Conservation (phyloP, 1,140 invertebrate genomes). For the Tetragnatha versicolor region DNA sequence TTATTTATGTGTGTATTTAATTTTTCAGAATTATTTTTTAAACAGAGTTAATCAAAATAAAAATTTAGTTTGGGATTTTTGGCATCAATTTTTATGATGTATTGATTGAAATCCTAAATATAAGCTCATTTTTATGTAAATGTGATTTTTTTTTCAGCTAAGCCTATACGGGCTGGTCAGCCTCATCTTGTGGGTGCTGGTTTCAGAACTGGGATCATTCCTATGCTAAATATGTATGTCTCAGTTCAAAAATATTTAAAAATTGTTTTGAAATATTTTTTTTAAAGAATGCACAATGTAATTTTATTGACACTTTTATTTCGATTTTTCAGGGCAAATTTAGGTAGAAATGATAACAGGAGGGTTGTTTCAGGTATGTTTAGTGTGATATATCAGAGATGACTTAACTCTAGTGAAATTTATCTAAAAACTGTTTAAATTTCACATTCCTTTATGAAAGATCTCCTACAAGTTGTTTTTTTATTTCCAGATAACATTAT, state of each 20-base stretch:
- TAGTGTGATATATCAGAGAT: no score
- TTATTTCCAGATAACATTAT: conserved; percentile 52
- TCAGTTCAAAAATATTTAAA: neutral
- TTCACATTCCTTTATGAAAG: no score
- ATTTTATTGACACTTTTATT: conserved; percentile 11
- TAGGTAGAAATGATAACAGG: conserved; percentile 51
- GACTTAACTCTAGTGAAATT: no score
- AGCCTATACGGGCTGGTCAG: conserved; percentile 60
- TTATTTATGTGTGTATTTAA: no score
- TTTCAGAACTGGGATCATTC: conserved; percentile 51
- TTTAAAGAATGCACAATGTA: neutral
- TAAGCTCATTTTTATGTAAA: neutral
- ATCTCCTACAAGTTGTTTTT: no score
- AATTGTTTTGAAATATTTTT: neutral
- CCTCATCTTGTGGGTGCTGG: conserved; percentile 52
- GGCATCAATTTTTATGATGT: neutral
- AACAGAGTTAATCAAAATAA: no score
- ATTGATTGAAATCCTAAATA: no score
- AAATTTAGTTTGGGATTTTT: neutral
- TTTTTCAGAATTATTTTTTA: neutral
- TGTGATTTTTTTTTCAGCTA: conserved; percentile 48
- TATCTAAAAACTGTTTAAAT: no score
- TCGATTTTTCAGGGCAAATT: conserved; percentile 40
- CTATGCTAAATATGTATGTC: conserved; percentile 50
- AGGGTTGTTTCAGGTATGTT: conserved; percentile 47